Evolutionary conservation across 2,797 vertebrate genomes (phyloP), one percentile per base, ranked within the genome.

Genomic region (Natrix natrix): DNA sequence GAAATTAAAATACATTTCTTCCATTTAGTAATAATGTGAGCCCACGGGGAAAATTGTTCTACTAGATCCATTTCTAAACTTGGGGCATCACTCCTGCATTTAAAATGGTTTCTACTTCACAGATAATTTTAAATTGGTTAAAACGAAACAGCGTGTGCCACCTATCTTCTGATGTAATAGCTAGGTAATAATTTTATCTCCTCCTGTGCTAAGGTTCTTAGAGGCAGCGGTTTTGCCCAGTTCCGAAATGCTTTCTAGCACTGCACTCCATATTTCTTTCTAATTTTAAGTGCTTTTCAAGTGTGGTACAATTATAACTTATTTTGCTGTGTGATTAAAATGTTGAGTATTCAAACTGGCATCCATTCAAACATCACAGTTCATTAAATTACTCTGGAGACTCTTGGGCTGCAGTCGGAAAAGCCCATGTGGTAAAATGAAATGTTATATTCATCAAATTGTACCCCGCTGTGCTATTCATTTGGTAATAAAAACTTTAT

Each of bases 381-480:
- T 96, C 95, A 96, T 96, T 95, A 97, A 96, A 97, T 96, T 97
- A 95, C 95, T 95, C 94, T 90, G 90, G 95, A 96, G 96, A 96
- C 93, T 96, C 94, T 83, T 57, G 92, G 94, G 95, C 87, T 95
- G 92, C 8, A 92, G 94, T 86, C 95, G 60, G 91, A 96, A 91
- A 94, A 93, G 90, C 93, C 88, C 92, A 95, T 92, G 96, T 92
- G 95, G 91, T 96, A 96, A 96, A 97, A 97, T 96, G 91, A 97
- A 97, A 96, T 94, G 87, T 95, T 96, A 95, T 97, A 95, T 96
- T 97, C 95, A 97, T 97, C 96, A 97, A 95, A 96, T 96, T 69
- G 48, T 94, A 95, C 95, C 96, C 96, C 95, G 95, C 95, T 96
- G 96, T 94, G 96, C 93, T 96, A 95, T 97, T 97, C 95, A 95